phyloP scores from a whole-genome alignment of 2,888 invertebrate species.

The Oxyscelio sp. region DNA sequence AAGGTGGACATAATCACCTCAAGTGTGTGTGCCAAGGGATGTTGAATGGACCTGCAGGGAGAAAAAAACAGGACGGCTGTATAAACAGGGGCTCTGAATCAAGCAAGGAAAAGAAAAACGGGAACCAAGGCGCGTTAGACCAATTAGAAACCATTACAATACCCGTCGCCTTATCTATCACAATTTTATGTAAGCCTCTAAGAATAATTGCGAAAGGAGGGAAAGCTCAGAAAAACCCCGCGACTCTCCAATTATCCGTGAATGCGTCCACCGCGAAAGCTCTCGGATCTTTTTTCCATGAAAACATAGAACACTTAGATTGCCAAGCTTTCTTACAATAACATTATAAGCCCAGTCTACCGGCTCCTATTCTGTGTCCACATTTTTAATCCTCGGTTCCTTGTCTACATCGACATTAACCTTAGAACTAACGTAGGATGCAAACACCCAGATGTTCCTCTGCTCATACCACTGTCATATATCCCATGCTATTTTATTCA shows the following conservation, averaged over 20 bases:
- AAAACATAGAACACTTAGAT: conserved; percentile 41
- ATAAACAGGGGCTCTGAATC: not conserved
- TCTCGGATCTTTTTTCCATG: conserved; percentile 56
- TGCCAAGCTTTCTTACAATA: conserved; percentile 47
- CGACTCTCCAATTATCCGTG: conserved; percentile 38
- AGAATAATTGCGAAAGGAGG: conserved; percentile 64
- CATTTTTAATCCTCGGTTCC: conserved; percentile 1
- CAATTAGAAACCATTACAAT: conserved; percentile 48
- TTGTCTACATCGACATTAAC: conserved; percentile 18
- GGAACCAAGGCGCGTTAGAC: too few relatives aligned
- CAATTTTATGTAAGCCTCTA: conserved; percentile 62
- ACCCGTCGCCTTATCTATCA: conserved; percentile 40
- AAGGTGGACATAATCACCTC: too few relatives aligned
- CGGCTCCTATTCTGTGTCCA: conserved; percentile 5
- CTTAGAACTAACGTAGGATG: conserved; percentile 31
- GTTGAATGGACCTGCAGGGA: conserved; percentile 39
- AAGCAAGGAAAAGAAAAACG: conserved; percentile 23
- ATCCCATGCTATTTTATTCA: conserved; percentile 33
- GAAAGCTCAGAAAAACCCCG: conserved; percentile 61
- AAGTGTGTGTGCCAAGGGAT: conserved; percentile 38
- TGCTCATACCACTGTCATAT: conserved; percentile 30
- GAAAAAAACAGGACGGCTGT: conserved; percentile 43
- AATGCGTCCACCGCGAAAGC: conserved; percentile 60
- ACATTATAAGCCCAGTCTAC: conserved; percentile 46
- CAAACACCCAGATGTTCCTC: conserved; percentile 46